Conservation (phyloP, 2,888 invertebrate genomes). For the Cabera pusaria region DNA sequence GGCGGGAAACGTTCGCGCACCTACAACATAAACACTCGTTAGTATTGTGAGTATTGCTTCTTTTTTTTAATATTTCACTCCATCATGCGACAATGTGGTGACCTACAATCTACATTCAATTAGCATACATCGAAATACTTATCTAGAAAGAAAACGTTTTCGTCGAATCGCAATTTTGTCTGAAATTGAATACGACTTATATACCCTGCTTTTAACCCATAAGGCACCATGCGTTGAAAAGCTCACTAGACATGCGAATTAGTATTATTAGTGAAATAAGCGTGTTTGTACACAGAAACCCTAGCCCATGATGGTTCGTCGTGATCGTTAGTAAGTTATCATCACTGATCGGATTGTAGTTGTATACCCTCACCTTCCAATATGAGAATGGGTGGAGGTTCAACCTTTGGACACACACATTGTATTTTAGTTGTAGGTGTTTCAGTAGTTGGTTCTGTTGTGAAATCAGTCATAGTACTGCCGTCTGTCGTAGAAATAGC, state of each 20-base stretch:
- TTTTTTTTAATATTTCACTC: slow-evolving; percentile 16
- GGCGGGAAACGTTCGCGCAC: slow-evolving; percentile 94
- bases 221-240: slow-evolving; percentile 52
- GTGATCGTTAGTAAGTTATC: slow-evolving; percentile 75
- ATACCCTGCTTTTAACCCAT: too few relatives aligned
- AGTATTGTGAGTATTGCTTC: slow-evolving; percentile 30
- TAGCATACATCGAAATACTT: slow-evolving; percentile 15
- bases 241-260: slow-evolving; percentile 55
- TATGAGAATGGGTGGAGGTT: slow-evolving; percentile 88
- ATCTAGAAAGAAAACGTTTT: too few relatives aligned
- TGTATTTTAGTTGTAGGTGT: slow-evolving; percentile 46
- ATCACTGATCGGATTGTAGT: slow-evolving; percentile 55
- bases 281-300: slow-evolving; percentile 41
- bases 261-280: slow-evolving; percentile 56
- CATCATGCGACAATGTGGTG: slow-evolving; percentile 66
- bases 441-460: slow-evolving; percentile 48
- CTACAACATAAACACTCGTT: slow-evolving; percentile 70
- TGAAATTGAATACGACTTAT: too few relatives aligned
- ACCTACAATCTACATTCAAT: slow-evolving; percentile 31
- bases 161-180: too few relatives aligned
- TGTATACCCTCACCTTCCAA: slow-evolving; percentile 90
- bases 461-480: slow-evolving; percentile 44
- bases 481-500: slow-evolving; percentile 30
- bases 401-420: slow-evolving; percentile 73
- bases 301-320: slow-evolving; percentile 52